Conservation (phyloP, 2,888 invertebrate genomes). For the Meliscaeva auricollis region DNA sequence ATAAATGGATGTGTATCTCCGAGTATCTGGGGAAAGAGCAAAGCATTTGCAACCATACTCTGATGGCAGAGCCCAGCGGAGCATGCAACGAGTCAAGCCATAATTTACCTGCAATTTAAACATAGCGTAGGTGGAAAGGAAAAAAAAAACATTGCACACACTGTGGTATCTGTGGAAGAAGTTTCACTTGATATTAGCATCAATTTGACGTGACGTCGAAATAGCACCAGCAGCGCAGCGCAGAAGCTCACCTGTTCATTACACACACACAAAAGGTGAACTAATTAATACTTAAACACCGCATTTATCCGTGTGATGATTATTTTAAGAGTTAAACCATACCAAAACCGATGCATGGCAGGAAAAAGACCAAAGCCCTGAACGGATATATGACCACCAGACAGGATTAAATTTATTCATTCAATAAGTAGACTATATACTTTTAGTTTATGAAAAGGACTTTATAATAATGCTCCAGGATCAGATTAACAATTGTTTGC, state of each 20-base stretch:
- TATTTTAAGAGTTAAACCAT: no score
- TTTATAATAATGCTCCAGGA: conserved; percentile 11
- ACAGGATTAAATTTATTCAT: conserved; percentile 30
- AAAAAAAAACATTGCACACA: conserved; percentile 25
- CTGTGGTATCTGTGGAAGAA: not conserved
- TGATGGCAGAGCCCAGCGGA: conserved; percentile 38
- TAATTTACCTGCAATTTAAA: conserved; percentile 52
- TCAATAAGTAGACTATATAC: conserved; percentile 31
- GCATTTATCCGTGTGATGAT: conserved; percentile 39
- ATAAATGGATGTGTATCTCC: not conserved
- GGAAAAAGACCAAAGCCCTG: not conserved
- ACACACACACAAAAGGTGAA: conserved; percentile 7
- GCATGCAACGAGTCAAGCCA: conserved; percentile 54
- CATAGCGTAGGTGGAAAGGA: conserved; percentile 7
- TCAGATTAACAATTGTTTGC: conserved; percentile 68
- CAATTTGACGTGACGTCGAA: conserved; percentile 6
- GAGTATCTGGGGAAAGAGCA: conserved; percentile 53
- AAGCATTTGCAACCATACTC: conserved; percentile 33
- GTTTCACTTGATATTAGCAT: conserved; percentile 35
- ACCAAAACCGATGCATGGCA: no score
- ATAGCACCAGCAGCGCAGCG: no score
- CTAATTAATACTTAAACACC: conserved; percentile 54
- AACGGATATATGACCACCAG: not conserved
- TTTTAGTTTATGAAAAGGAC: conserved; percentile 4
- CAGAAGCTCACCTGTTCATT: conserved; percentile 34